A percentile compares a stretch with the other conserved stretches of the same genome.
phyloP scores from a whole-genome alignment of 1,140 invertebrate genomes.

The Frieseomelitta varia region DNA sequence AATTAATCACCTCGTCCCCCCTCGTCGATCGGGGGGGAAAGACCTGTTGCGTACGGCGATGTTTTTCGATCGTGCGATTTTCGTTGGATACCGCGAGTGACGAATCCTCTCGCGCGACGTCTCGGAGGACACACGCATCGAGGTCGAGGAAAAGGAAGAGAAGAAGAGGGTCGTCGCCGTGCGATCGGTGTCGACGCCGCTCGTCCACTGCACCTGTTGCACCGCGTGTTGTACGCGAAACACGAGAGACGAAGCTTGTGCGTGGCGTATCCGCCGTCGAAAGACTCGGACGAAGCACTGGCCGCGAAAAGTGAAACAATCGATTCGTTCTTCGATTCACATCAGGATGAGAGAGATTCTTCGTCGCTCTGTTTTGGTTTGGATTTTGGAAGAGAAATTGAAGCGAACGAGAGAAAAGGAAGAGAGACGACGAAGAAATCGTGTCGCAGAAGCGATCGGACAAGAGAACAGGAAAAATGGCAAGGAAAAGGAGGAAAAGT shows the following conservation, averaged over 20 bases:
- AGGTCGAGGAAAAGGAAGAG: too few relatives aligned
- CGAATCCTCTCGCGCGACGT: background rate
- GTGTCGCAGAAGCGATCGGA: too few relatives aligned
- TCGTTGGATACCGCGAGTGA: background rate
- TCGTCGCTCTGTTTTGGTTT: too few relatives aligned
- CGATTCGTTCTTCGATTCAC: too few relatives aligned
- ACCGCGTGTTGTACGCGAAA: slow-evolving; percentile 52
- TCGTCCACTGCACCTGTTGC: slow-evolving; percentile 63
- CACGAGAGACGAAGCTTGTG: slow-evolving; percentile 32
- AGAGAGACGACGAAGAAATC: too few relatives aligned
- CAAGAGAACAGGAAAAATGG: too few relatives aligned
- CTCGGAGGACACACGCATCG: background rate
- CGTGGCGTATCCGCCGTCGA: background rate
- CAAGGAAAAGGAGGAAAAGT: too few relatives aligned
- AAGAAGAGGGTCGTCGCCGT: background rate
- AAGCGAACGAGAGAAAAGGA: too few relatives aligned
- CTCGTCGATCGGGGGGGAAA: too few relatives aligned
- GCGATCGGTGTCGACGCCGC: slow-evolving; percentile 16
- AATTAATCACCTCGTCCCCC: too few relatives aligned
- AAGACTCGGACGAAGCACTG: background rate
- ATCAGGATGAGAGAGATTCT: too few relatives aligned
- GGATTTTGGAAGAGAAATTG: too few relatives aligned
- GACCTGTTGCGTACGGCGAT: slow-evolving; percentile 57
- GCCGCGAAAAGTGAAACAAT: fast-evolving
- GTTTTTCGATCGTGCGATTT: background rate